Evolutionary conservation across 2,113 vertebrate genomes (phyloP).

Genomic region (Albula goreensis): DNA sequence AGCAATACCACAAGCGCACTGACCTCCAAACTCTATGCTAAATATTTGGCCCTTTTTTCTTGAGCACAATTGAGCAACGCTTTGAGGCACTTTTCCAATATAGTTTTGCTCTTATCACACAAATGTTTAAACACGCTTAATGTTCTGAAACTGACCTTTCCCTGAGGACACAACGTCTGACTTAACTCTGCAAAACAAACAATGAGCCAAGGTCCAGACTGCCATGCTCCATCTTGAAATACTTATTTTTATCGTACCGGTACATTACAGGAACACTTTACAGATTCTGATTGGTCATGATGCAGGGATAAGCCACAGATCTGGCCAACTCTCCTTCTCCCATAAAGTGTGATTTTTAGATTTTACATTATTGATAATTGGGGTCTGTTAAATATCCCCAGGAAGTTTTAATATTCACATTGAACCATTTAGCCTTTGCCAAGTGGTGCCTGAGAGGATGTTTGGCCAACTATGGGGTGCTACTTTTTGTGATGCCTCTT

Average conservation of each 20-base stretch:
- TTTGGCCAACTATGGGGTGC: not conserved
- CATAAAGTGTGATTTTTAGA: not conserved
- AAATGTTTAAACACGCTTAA: constrained; percentile 44
- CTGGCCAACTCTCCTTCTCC: not conserved
- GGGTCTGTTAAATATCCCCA: not conserved
- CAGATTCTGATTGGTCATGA: not conserved
- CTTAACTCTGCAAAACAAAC: constrained; percentile 29
- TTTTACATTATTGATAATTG: not conserved
- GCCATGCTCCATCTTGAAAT: not conserved
- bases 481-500: not conserved
- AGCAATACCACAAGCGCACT: constrained; percentile 20
- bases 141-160: constrained; percentile 51
- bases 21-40: not conserved
- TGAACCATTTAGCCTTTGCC: not conserved
- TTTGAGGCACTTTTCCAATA: constrained; percentile 44
- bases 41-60: not conserved
- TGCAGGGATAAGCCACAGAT: not conserved
- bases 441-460: not conserved
- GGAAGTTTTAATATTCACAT: not conserved
- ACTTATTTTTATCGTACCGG: not conserved
- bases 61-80: constrained; percentile 19
- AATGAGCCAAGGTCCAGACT: not conserved
- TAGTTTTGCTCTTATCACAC: constrained; percentile 50
- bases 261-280: not conserved
- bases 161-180: constrained; percentile 32